Conservation (phyloP, 2,888 invertebrate genomes). For the Syrphus vitripennis region DNA sequence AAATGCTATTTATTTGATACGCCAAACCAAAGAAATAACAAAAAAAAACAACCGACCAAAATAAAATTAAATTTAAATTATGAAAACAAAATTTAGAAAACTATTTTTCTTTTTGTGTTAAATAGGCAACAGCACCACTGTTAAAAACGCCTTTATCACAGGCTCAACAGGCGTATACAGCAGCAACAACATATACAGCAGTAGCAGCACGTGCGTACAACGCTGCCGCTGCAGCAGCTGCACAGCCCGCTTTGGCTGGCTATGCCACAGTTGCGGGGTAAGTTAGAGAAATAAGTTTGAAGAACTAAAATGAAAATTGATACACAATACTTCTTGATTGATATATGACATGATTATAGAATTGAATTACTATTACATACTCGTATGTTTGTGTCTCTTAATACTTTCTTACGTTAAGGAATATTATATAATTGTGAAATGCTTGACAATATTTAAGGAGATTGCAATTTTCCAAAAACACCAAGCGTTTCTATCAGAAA, state of each 20-base stretch:
- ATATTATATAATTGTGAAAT: too few relatives aligned
- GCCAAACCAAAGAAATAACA: conserved; percentile 30
- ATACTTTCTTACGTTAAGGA: too few relatives aligned
- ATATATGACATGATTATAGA: neutral
- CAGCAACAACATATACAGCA: conserved; percentile 93
- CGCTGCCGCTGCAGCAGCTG: conserved; percentile 86
- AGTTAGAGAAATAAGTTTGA: conserved; percentile 75
- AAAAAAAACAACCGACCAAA: conserved; percentile 37
- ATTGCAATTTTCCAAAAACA: too few relatives aligned
- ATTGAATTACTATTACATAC: too few relatives aligned
- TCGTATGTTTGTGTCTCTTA: too few relatives aligned
- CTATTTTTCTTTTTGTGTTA: conserved; percentile 50
- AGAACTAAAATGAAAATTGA: conserved; percentile 13
- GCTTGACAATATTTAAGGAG: too few relatives aligned
- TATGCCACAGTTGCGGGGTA: conserved; percentile 88
- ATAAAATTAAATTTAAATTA: conserved; percentile 10
- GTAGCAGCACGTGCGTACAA: conserved; percentile 92
- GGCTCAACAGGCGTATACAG: conserved; percentile 94
- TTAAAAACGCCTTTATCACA: conserved; percentile 90
- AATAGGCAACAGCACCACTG: conserved; percentile 88
- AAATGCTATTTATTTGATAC: conserved; percentile 56
- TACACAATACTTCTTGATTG: conserved; percentile 41
- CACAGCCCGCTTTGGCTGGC: conserved; percentile 84
- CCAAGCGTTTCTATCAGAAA: too few relatives aligned
- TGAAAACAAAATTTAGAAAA: conserved; percentile 38